These are phyloP conservation scores for Chesias legatella DNA, from an alignment of 2,888 invertebrate genomes.

Conservation along the genomic window DNA sequence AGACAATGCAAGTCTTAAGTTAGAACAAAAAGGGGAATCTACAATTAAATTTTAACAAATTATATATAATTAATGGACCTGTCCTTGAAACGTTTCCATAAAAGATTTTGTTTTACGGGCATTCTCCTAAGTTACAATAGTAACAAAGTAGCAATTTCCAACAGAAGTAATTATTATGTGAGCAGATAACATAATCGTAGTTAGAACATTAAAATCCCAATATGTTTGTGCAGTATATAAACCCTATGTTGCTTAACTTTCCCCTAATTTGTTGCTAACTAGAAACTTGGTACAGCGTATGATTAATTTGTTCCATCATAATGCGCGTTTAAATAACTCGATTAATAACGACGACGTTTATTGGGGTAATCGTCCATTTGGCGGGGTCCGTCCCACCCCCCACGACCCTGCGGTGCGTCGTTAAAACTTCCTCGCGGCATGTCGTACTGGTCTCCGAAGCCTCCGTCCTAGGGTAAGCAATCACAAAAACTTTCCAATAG, in stretches of 20 bases:
- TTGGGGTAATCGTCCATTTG: conserved; percentile 83
- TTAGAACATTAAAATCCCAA: no score
- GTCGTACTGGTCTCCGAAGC: conserved; percentile 79
- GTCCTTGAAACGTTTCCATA: not conserved
- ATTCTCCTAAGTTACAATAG: no score
- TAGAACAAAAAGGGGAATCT: conserved; percentile 22
- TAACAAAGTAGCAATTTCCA: no score
- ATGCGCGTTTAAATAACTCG: conserved; percentile 21
- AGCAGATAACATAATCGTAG: no score
- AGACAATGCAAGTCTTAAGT: conserved; percentile 17
- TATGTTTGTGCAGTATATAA: no score
- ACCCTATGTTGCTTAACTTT: not conserved
- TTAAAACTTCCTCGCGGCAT: conserved; percentile 70
- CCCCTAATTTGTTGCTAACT: conserved; percentile 29
- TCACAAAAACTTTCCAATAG: conserved; percentile 72
- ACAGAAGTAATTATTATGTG: no score
- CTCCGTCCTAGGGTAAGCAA: conserved; percentile 78
- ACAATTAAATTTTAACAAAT: no score
- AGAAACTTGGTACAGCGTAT: conserved; percentile 19
- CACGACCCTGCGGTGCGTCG: conserved; percentile 75
- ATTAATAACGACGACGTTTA: conserved; percentile 84
- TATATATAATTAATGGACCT: no score
- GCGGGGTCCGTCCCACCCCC: conserved; percentile 79
- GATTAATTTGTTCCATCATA: conserved; percentile 19
- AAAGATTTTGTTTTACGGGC: not conserved